phyloP scores from a whole-genome alignment of 2,888 invertebrate species.

The Cordylochernes scorpioides region DNA sequence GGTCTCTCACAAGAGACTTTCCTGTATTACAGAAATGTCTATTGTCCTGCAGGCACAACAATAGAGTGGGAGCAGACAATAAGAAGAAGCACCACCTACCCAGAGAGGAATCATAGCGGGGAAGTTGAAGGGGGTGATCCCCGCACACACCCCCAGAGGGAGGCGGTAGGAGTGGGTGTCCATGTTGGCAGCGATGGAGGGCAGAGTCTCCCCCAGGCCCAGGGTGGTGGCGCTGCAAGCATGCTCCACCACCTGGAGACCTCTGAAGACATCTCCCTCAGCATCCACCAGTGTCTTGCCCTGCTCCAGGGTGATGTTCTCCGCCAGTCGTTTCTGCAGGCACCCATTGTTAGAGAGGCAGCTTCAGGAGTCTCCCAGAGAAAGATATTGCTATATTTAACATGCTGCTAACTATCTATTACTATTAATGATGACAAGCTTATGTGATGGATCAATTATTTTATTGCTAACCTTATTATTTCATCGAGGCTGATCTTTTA shows the following conservation, averaged over 20 bases:
- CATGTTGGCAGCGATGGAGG: conserved; percentile 68
- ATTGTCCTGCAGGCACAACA: too few species aligned
- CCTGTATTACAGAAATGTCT: too few species aligned
- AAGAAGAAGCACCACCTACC: conserved; percentile 29
- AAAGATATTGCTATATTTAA: too few species aligned
- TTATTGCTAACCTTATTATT: too few species aligned
- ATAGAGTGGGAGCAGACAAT: too few species aligned
- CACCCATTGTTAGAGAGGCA: too few species aligned
- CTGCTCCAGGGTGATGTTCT: conserved; percentile 76
- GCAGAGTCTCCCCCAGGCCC: conserved; percentile 71
- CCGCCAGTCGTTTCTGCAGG: conserved; percentile 48
- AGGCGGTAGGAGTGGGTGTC: conserved; percentile 73
- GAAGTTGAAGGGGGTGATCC: conserved; percentile 95
- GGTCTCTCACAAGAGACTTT: too few species aligned
- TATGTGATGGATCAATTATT: too few species aligned
- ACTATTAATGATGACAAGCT: too few species aligned
- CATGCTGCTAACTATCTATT: too few species aligned
- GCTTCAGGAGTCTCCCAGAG: too few species aligned
- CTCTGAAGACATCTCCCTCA: conserved; percentile 88
- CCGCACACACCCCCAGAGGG: conserved; percentile 75
- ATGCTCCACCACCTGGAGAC: conserved; percentile 90
- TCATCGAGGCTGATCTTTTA: too few species aligned
- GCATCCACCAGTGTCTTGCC: conserved; percentile 91
- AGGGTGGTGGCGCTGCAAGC: conserved; percentile 75
- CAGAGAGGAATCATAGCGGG: conserved; percentile 98